Base-by-base conservation (phyloP, 2,888 invertebrate genomes). In the Caenorhabditis afra region DNA sequence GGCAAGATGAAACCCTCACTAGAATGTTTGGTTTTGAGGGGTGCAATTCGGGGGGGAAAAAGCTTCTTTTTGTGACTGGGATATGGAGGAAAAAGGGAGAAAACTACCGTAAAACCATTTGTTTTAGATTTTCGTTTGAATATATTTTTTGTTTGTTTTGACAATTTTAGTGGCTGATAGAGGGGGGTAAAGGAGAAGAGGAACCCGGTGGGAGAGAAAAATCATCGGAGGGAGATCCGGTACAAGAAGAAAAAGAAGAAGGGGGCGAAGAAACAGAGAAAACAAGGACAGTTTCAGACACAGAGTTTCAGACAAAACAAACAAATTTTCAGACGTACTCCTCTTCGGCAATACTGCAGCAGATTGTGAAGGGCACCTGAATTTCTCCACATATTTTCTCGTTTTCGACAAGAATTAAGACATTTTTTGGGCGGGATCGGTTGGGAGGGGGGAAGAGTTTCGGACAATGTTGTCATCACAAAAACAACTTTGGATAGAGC, bases 311-410 rank as follows among this genome's bases (percentile, higher is more conserved):
- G 14, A 41, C 11, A 41, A 29, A 29, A 29, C 29, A n/a, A n/a
- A n/a, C n/a, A n/a, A n/a, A 7, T 53, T 45, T 29, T 71, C 71
- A 79, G 58, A 79, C 57, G 53, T 79, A 79, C 64, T 79, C 79
- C 65, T 79, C 79, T 50, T 58, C 73, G 39, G 61, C 66, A 76
- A 80, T 75, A 65, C 75, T 71, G 61, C 75, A 66, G 66, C 75
- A 80, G 55, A 79, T 74, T 18, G 79, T 70, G 79, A 79, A 79
- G 12, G 64, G 79, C 20, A 59, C 62, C 73, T 73, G 68, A 73
- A 73, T 71, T 22, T 4, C 12, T 22, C 11, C 12, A 66, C 12
- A 66, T 22, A 35, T 55, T 52, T 58, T 57, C n/a, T n/a, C n/a
- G n/a, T 39, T 37, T 5, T 18, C n/a, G n/a, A n/a, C n/a, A n/a